Conservation (phyloP, 1,140 invertebrate species). For the Leucophenga varia region DNA sequence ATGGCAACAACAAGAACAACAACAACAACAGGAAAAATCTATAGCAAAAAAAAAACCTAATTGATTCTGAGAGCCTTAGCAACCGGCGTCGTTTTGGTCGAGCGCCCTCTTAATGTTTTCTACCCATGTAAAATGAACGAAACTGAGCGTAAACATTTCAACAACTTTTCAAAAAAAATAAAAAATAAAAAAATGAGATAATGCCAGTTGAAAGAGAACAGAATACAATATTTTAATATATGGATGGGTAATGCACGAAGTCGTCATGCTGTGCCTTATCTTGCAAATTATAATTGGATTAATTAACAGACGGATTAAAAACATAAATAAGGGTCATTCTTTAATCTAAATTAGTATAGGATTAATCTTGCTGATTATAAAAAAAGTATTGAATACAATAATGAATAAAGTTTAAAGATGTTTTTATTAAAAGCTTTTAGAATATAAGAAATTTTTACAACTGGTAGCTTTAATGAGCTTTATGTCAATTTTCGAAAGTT, state of each 20-base stretch:
- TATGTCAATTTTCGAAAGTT: not conserved
- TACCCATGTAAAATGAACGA: slow-evolving; percentile 36
- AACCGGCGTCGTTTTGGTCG: slow-evolving; percentile 33
- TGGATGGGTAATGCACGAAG: slow-evolving; percentile 1
- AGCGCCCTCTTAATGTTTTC: slow-evolving; percentile 24
- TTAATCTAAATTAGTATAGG: too few species aligned
- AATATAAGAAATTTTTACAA: too few species aligned
- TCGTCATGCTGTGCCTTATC: slow-evolving; percentile 3
- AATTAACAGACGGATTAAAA: too few species aligned
- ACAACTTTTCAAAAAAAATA: slow-evolving; percentile 23
- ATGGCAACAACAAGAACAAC: slow-evolving; percentile 6
- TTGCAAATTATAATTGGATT: too few species aligned
- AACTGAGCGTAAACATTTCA: slow-evolving; percentile 50
- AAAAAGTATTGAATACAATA: too few species aligned
- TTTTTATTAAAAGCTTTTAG: too few species aligned
- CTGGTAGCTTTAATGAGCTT: slow-evolving; percentile 1
- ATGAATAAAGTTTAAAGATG: too few species aligned
- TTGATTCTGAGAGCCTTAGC: slow-evolving; percentile 38
- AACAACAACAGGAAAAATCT: slow-evolving; percentile 4
- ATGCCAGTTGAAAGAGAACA: slow-evolving; percentile 13
- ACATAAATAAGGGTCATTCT: too few species aligned
- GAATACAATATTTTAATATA: slow-evolving; percentile 7
- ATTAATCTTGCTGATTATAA: too few species aligned
- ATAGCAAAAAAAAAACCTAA: slow-evolving; percentile 17
- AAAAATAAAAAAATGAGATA: too few species aligned